Evolutionary conservation across 2,888 invertebrate species (phyloP).

Genomic region (Machimus atricapillus): DNA sequence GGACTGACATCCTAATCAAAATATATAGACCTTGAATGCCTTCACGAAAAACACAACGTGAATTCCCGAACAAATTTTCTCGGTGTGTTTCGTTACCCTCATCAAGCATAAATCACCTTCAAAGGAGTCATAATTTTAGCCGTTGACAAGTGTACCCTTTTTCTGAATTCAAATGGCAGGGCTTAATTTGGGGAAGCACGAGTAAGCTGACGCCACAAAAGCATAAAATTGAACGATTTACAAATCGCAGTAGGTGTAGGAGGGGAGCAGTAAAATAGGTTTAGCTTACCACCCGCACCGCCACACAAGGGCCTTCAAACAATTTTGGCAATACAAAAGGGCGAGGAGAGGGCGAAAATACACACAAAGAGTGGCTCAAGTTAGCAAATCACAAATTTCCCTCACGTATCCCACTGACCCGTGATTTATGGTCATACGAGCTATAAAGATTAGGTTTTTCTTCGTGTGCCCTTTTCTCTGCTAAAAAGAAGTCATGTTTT

Average conservation of each 20-base stretch:
- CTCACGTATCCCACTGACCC: constrained; percentile 46
- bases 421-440: constrained; percentile 46
- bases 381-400: constrained; percentile 45
- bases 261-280: constrained; percentile 3
- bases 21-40: constrained; percentile 18
- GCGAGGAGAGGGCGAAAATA: neutral
- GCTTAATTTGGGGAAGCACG: neutral
- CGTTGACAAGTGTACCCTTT: constrained; percentile 42
- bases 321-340: neutral
- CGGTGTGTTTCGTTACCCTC: neutral
- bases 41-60: constrained; percentile 1
- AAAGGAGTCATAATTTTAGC: constrained; percentile 43
- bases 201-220: constrained; percentile 22
- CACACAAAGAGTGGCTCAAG: constrained; percentile 22
- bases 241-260: constrained; percentile 21
- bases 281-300: neutral
- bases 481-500: constrained; percentile 27
- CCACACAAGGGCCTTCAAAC: neutral
- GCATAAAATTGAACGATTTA: constrained; percentile 36
- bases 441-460: constrained; percentile 44
- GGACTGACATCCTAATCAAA: constrained; percentile 22
- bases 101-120: constrained; percentile 41
- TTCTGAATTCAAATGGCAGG: constrained; percentile 22
- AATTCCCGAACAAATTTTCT: neutral
- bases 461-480: constrained; percentile 33